Conservation (phyloP, 2,797 vertebrate species). For the Falco columbarius region DNA sequence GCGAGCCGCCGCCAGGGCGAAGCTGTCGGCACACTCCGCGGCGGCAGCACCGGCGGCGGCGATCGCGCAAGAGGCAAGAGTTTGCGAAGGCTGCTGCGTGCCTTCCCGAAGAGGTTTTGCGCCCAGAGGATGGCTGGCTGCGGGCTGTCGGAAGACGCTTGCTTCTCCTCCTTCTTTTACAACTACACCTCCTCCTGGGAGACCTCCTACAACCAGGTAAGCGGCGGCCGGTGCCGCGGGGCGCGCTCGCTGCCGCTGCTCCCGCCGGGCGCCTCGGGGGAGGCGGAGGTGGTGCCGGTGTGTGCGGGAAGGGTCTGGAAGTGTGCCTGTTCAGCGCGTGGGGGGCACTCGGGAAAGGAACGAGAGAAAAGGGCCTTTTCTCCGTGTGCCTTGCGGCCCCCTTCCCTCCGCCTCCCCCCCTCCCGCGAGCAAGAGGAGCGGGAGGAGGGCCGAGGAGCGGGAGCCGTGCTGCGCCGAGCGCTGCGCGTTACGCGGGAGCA, state of each 20-base stretch:
- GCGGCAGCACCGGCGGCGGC: slow-evolving; percentile 48
- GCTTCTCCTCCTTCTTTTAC: slow-evolving; percentile 88
- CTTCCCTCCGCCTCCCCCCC: neutral
- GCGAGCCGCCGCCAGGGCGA: slow-evolving; percentile 60
- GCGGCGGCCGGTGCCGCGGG: slow-evolving; percentile 37
- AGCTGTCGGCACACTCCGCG: slow-evolving; percentile 37
- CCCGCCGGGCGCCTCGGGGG: neutral
- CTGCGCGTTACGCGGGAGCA: slow-evolving; percentile 38
- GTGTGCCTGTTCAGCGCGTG: neutral
- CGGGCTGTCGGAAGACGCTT: slow-evolving; percentile 89
- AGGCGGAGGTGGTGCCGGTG: neutral
- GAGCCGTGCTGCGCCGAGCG: neutral
- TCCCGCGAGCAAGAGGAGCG: slow-evolving; percentile 33
- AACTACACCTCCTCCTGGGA: slow-evolving; percentile 95
- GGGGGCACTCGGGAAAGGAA: neutral
- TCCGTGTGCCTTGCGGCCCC: neutral
- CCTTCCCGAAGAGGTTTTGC: slow-evolving; percentile 51
- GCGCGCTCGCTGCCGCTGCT: neutral
- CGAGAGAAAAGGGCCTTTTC: neutral
- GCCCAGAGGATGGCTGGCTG: slow-evolving; percentile 88
- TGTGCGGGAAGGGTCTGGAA: neutral
- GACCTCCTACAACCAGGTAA: slow-evolving; percentile 92
- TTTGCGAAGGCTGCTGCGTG: slow-evolving; percentile 45
- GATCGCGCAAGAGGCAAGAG: slow-evolving; percentile 34
- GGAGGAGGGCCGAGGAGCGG: neutral